phyloP scores from a whole-genome alignment of 2,113 vertebrate genomes.

The Danio rerio region GRCz12tu NC_133193.1:6581501-6582000 shows the following conservation, averaged over 20 bases:
- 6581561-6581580: constrained; percentile 8
- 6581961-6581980: no score
- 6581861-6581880: no score
- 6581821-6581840: no score
- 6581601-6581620: background rate
- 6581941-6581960: no score
- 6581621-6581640: background rate
- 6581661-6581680: background rate
- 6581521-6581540: constrained; percentile 43
- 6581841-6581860: no score
- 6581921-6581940: no score
- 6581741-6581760: background rate
- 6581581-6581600: background rate
- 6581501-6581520: constrained; percentile 48
- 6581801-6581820: no score
- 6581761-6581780: constrained; percentile 2
- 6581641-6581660: background rate
- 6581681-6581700: background rate
- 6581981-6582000: no score
- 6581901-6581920: no score
- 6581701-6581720: background rate
- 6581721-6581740: background rate
- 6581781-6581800: background rate
- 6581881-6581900: no score
- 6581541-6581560: background rate